These are phyloP conservation scores for Hemicordylus capensis DNA, from an alignment of 2,113 vertebrate genomes.

Conservation along the genomic window DNA sequence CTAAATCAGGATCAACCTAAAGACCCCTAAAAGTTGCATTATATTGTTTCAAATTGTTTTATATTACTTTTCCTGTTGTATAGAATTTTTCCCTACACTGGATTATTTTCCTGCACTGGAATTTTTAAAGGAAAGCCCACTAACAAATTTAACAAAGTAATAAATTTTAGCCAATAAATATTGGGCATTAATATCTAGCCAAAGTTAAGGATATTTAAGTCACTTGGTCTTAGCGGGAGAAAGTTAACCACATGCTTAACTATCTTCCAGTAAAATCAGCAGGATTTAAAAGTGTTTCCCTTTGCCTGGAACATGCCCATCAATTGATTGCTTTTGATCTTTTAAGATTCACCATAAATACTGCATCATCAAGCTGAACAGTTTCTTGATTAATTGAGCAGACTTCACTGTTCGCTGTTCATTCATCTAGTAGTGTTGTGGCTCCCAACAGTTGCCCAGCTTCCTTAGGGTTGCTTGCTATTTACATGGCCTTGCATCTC, in stretches of 20 bases:
- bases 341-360: neutral
- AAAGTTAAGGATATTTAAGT: too few relatives aligned
- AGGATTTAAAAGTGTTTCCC: neutral
- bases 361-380: neutral
- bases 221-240: too few relatives aligned
- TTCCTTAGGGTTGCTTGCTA: neutral
- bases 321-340: neutral
- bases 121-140: too few relatives aligned
- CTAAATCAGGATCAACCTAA: too few relatives aligned
- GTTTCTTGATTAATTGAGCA: neutral
- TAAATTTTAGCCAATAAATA: too few relatives aligned
- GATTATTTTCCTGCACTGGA: too few relatives aligned
- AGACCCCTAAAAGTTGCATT: too few relatives aligned
- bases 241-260: neutral
- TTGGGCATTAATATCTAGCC: too few relatives aligned
- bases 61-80: too few relatives aligned
- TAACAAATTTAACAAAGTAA: too few relatives aligned
- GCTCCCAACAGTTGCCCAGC: neutral
- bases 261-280: neutral
- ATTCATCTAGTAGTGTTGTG: neutral
- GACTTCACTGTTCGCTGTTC: neutral
- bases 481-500: neutral
- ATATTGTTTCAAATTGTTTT: too few relatives aligned
- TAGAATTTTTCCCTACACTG: too few relatives aligned
- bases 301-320: neutral